Percentiles rank a stretch among this genome's conserved stretches.
phyloP scores from a whole-genome alignment of 2,888 invertebrate species.

The Callinectes sapidus region DNA sequence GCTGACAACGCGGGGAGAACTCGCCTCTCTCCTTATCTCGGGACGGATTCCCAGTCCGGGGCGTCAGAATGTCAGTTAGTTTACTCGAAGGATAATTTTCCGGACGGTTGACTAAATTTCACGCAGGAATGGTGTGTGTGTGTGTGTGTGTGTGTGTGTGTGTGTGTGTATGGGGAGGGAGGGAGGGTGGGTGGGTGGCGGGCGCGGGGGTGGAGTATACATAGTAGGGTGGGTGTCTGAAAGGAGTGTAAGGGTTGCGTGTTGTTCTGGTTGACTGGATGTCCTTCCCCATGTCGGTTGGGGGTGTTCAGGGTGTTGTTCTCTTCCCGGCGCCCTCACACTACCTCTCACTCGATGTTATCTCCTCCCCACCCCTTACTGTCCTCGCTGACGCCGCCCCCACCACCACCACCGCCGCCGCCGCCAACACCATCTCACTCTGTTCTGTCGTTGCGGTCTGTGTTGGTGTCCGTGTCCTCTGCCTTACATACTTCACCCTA shows the following conservation, averaged over 20 bases:
- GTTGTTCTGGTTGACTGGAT: conserved; percentile 17
- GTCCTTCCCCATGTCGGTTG: background rate
- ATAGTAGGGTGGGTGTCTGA: background rate
- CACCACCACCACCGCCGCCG: background rate
- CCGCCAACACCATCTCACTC: background rate
- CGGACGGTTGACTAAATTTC: conserved; percentile 19
- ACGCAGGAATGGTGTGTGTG: background rate
- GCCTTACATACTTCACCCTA: no score
- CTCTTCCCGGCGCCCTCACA: background rate
- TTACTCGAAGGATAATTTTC: conserved; percentile 21
- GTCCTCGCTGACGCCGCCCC: background rate
- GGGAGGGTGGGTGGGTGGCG: background rate
- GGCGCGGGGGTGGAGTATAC: background rate
- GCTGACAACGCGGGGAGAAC: background rate
- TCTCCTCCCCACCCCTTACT: conserved; percentile 1
- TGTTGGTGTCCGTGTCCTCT: background rate
- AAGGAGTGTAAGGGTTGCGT: conserved; percentile 11
- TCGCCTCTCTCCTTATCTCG: background rate
- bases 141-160: conserved; percentile 12
- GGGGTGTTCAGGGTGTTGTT: conserved; percentile 4
- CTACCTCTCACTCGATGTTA: conserved; percentile 1
- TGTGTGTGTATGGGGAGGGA: background rate
- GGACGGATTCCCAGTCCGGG: conserved; percentile 5
- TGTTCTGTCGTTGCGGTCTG: background rate
- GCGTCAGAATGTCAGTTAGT: conserved; percentile 25